phyloP scores from a whole-genome alignment of 2,797 vertebrate species.

The Sarcophilus harrisii region DNA sequence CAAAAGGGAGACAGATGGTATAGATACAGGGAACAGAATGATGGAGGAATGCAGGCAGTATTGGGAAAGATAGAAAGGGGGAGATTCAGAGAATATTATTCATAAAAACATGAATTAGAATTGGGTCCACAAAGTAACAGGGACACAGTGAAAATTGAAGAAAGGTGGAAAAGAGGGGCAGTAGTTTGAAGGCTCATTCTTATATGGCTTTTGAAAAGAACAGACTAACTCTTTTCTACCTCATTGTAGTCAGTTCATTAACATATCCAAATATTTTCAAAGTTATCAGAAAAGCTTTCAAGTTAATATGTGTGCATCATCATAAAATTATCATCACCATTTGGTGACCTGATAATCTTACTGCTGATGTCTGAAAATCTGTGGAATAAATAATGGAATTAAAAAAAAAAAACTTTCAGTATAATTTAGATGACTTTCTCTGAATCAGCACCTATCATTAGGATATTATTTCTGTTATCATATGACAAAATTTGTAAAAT shows the following conservation, averaged over 20 bases:
- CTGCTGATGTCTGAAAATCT: not conserved
- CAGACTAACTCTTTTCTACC: not conserved
- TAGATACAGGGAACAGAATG: too few species aligned
- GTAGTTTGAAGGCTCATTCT: too few species aligned
- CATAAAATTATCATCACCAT: not conserved
- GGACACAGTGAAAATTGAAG: not conserved
- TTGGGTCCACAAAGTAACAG: not conserved
- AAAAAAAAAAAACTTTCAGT: not conserved
- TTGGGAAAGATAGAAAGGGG: too few species aligned
- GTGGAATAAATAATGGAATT: not conserved
- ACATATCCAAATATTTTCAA: not conserved
- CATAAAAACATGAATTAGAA: not conserved
- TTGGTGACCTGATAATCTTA: not conserved
- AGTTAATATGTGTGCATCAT: not conserved
- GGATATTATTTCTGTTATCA: not conserved
- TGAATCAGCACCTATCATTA: not conserved
- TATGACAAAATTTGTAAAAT: not conserved
- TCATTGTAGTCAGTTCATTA: not conserved
- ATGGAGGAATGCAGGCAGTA: too few species aligned
- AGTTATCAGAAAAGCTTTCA: not conserved
- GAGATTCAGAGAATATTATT: too few species aligned
- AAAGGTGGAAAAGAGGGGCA: too few species aligned
- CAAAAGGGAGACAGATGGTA: too few species aligned
- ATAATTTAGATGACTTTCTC: not conserved
- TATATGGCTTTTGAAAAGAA: not conserved